These are phyloP conservation scores for Pentamera pediparva DNA, from an alignment of 53 echinoderm and acorn worm genomes.

Conservation along the genomic window DNA sequence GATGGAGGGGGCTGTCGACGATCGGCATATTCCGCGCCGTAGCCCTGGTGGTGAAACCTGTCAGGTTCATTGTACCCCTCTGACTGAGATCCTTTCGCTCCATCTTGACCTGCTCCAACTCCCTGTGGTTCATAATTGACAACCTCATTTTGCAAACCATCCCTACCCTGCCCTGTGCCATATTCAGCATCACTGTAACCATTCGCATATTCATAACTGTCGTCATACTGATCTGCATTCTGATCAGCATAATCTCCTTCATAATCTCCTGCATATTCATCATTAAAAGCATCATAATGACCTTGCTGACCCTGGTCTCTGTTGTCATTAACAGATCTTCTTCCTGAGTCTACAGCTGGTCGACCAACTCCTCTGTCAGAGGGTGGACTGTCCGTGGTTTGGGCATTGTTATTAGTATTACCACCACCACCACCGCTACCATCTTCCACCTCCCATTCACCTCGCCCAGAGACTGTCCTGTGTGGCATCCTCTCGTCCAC, in stretches of 20 bases:
- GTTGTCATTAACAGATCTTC: neutral
- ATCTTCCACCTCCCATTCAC: neutral
- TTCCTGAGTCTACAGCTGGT: slow-evolving; percentile 4
- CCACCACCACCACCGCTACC: neutral
- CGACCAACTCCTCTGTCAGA: neutral
- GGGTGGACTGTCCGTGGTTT: slow-evolving; percentile 7
- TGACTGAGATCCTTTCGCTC: too few species aligned
- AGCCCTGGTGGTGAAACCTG: too few species aligned
- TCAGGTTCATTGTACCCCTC: too few species aligned
- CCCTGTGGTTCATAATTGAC: too few species aligned
- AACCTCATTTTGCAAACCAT: too few species aligned
- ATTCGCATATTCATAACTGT: slow-evolving; percentile 26
- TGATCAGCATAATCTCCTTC: neutral
- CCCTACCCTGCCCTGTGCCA: neutral
- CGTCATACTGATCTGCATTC: neutral
- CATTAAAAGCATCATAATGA: too few species aligned
- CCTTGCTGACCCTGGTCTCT: too few species aligned
- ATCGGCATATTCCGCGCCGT: too few species aligned
- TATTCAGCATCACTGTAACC: neutral
- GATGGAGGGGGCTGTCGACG: neutral
- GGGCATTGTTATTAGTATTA: slow-evolving; percentile 26
- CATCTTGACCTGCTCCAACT: too few species aligned
- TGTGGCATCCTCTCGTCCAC: neutral
- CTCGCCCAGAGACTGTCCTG: neutral
- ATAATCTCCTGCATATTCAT: slow-evolving; percentile 5